Evolutionary conservation across 2,888 invertebrate genomes (phyloP).

Genomic region (Linyphia triangularis): DNA sequence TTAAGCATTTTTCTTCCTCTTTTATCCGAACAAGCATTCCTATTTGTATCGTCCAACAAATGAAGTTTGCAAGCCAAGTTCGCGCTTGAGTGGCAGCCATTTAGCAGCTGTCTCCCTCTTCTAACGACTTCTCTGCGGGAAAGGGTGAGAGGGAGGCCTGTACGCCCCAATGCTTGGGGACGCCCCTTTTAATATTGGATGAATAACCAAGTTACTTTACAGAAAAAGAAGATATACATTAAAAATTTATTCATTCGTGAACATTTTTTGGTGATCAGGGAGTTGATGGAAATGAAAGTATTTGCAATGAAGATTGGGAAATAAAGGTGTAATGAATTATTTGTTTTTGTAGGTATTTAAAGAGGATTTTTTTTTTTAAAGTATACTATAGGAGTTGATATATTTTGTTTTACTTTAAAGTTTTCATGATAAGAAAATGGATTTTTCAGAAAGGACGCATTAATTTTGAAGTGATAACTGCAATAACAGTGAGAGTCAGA

Average conservation of each 20-base stretch:
- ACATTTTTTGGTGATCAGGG: background rate
- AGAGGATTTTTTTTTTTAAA: no score
- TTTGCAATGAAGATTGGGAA: background rate
- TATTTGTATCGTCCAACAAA: background rate
- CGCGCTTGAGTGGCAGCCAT: background rate
- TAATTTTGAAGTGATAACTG: no score
- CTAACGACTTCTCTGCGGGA: slow-evolving; percentile 15
- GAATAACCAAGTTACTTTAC: slow-evolving; percentile 4
- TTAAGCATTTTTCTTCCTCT: no score
- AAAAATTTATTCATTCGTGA: slow-evolving; percentile 12
- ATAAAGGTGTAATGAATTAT: no score
- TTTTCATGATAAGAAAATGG: no score
- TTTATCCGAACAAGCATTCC: background rate
- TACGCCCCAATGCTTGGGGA: background rate
- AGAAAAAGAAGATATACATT: background rate
- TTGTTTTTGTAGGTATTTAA: no score
- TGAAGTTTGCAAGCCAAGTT: background rate
- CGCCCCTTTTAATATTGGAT: slow-evolving; percentile 23
- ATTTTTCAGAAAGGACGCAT: no score
- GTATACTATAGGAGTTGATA: no score
- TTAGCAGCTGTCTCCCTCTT: slow-evolving; percentile 9
- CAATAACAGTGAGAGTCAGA: no score
- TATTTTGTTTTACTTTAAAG: no score
- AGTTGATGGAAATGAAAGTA: background rate
- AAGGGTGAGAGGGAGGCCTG: background rate